Evolutionary conservation across 53 echinoderm and acorn worm genomes (phyloP), one percentile per base, ranked within the genome.

Genomic region (Luidia sarsii): DNA sequence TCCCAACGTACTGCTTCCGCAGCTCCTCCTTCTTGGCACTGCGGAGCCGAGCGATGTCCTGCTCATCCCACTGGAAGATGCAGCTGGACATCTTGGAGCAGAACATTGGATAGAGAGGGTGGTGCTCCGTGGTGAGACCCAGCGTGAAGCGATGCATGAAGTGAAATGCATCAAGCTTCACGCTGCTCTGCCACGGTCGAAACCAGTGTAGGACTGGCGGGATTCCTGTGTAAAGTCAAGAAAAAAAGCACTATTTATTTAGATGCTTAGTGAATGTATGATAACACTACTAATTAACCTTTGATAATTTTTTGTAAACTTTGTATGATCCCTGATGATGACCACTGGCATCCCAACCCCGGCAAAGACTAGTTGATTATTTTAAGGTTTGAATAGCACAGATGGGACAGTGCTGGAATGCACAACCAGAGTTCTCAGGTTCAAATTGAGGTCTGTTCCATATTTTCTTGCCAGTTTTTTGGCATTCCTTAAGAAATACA

Each of bases 21-120:
- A 64, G 38, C 34, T 64, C 18, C 2, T 4, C 37, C 16, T 35
- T 64, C 37, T 64, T 19, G 71, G 55, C 2, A 27, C 80, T 57
- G 31, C 55, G n/a, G 33, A 66, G 45, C 55, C 25, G 32, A 31
- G 24, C 31, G 55, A 79, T 53, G 31, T 85, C 79, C 11, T 23
- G 11, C 65, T 18, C 67, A 65, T 85, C 68, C 79, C 67, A 79
- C 86, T 85, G 67, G 48, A 85, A 79, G 23, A 66, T 75, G 65
- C 65, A 50, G 56, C 79, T 79, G 52, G 75, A 85, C 25, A 85
- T 24, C 55, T 34, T 79, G 23, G 86, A 85, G 79, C 64, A 75
- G n/a, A n/a, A n/a, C n/a, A n/a, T n/a, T n/a, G n/a, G n/a, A 80
- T 80, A 79, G 1, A 63, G 80, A 2, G 80, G 62, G 28, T 80